Conservation (phyloP, 2,888 invertebrate species). For the Cataglyphis altisquamis region DNA sequence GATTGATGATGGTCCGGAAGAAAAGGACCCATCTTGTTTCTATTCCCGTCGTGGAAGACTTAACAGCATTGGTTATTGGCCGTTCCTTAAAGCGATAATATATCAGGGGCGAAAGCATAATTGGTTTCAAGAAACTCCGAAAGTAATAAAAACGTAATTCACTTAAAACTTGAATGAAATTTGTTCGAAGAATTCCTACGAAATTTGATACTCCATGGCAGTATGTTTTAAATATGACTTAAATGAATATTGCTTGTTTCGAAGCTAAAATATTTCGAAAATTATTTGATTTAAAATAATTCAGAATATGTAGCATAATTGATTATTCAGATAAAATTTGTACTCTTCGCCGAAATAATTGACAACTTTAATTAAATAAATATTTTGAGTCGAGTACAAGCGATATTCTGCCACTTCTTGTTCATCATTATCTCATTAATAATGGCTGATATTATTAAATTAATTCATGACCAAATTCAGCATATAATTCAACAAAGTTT, state of each 20-base stretch:
- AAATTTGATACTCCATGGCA: background rate
- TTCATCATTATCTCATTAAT: background rate
- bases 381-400: background rate
- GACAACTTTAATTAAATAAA: slow-evolving; percentile 2
- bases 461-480: background rate
- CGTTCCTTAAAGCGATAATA: slow-evolving; percentile 25
- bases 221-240: background rate
- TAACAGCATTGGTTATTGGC: slow-evolving; percentile 3
- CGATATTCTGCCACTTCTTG: background rate
- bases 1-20: slow-evolving; percentile 8
- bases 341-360: background rate
- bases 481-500: background rate
- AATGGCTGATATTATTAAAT: background rate
- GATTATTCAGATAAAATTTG: background rate
- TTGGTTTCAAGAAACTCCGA: slow-evolving; percentile 17
- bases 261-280: slow-evolving; percentile 6
- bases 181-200: background rate
- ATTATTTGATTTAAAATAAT: slow-evolving; percentile 23
- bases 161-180: slow-evolving; percentile 4
- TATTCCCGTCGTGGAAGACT: background rate
- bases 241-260: slow-evolving; percentile 8
- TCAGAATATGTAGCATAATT: background rate
- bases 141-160: slow-evolving; percentile 9
- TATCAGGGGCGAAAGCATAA: slow-evolving; percentile 20
- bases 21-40: background rate